Conservation (phyloP, 92 coral and sea anemone genomes). For the Galaxea fascicularis region DNA sequence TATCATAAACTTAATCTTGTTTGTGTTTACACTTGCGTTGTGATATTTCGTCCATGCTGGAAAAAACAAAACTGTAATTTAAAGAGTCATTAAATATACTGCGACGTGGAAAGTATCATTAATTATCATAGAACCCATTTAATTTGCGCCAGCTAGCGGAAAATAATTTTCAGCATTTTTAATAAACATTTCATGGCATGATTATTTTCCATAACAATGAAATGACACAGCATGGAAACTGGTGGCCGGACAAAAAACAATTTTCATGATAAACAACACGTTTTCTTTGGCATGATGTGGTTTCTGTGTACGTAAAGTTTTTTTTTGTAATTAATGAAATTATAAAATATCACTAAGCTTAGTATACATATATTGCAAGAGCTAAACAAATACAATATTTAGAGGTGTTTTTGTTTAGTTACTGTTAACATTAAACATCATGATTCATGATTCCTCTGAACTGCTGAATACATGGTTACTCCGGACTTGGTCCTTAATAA, state of each 20-base stretch:
- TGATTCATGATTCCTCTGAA: not conserved
- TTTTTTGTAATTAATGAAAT: too few species aligned
- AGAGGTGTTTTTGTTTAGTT: not conserved
- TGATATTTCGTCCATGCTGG: not conserved
- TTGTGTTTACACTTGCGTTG: not conserved
- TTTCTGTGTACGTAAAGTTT: too few species aligned
- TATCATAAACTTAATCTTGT: not conserved
- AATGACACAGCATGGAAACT: conserved; percentile 34
- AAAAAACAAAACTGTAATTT: not conserved
- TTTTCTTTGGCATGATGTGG: too few species aligned
- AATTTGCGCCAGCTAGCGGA: conserved; percentile 3
- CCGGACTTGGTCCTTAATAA: too few species aligned
- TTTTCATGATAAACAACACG: not conserved
- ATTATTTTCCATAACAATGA: conserved; percentile 31
- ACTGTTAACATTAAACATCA: not conserved
- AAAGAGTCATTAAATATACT: conserved; percentile 9
- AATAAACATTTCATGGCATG: not conserved
- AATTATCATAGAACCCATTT: not conserved
- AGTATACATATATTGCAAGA: not conserved
- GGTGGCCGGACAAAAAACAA: not conserved
- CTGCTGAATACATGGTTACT: too few species aligned
- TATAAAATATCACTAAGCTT: too few species aligned
- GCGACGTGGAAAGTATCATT: not conserved
- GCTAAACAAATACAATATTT: not conserved
- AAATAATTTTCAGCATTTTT: conserved; percentile 25